A percentile compares a stretch with the other conserved stretches of the same genome.
Conservation (phyloP, 2,113 vertebrate species). For the Oxyura jamaicensis region DNA sequence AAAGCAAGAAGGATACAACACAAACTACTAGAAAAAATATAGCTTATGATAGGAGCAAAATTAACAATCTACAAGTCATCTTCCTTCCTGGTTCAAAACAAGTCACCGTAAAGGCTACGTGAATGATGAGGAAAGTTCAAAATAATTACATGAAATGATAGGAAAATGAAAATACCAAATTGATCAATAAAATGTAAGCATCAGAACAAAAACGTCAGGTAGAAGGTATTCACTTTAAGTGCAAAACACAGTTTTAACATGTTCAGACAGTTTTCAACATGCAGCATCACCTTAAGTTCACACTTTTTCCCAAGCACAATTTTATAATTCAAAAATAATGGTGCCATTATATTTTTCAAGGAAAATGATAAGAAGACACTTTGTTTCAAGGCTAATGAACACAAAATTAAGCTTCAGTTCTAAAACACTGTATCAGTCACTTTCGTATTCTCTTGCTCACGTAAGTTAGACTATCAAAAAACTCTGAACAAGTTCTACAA, state of each 20-base stretch:
- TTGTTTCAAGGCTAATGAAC: conserved; percentile 48
- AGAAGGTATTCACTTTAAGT: background rate
- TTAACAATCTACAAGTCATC: background rate
- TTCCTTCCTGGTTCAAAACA: conserved; percentile 5
- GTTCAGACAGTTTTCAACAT: conserved; percentile 35
- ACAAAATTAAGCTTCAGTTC: background rate
- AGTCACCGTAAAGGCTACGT: background rate
- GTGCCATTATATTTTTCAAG: conserved; percentile 27
- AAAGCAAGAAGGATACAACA: conserved; percentile 18
- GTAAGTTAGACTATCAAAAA: background rate
- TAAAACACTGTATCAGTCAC: background rate
- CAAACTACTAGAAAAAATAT: background rate
- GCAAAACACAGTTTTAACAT: conserved; percentile 7
- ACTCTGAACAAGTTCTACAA: conserved; percentile 63
- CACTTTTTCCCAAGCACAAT: conserved; percentile 25
- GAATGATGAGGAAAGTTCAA: background rate
- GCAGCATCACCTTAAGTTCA: conserved; percentile 58
- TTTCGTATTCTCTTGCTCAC: background rate
- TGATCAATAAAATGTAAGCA: background rate
- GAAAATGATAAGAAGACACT: conserved; percentile 48
- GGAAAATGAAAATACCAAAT: background rate
- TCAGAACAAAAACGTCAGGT: background rate
- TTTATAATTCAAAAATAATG: conserved; percentile 72
- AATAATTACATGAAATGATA: background rate
- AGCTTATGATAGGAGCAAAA: conserved; percentile 2